Percentiles rank a stretch among this genome's conserved stretches.
phyloP scores from a whole-genome alignment of 2,113 vertebrate genomes.

The Aix galericulata region DNA sequence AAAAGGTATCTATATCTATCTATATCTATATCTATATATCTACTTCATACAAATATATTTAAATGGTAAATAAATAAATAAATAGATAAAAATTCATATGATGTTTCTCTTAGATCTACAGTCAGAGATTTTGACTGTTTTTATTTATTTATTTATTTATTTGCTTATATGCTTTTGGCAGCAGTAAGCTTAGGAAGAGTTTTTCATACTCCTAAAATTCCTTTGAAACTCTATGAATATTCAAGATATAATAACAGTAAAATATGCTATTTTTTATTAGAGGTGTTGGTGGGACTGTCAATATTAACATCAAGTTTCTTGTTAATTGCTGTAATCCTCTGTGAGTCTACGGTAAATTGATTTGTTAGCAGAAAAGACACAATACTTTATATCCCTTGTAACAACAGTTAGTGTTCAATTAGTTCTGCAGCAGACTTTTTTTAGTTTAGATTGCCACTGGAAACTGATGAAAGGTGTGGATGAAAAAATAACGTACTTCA shows the following conservation, averaged over 20 bases:
- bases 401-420: not conserved
- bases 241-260: not conserved
- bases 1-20: no score
- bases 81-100: not conserved
- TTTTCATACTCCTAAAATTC: not conserved
- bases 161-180: not conserved
- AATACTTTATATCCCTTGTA: not conserved
- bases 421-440: not conserved
- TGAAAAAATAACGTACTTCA: not conserved
- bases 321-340: not conserved
- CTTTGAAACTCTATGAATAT: not conserved
- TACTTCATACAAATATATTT: not conserved
- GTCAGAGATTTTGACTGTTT: not conserved
- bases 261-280: not conserved
- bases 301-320: not conserved
- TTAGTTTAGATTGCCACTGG: not conserved
- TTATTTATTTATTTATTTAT: not conserved
- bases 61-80: not conserved
- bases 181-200: not conserved
- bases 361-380: not conserved
- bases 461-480: not conserved
- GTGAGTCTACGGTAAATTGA: not conserved
- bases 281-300: not conserved
- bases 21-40: no score
- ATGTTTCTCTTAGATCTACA: not conserved